Evolutionary conservation across 2,888 invertebrate species (phyloP), one percentile per base, ranked within the genome.

Genomic region (Marronus borbonicus): DNA sequence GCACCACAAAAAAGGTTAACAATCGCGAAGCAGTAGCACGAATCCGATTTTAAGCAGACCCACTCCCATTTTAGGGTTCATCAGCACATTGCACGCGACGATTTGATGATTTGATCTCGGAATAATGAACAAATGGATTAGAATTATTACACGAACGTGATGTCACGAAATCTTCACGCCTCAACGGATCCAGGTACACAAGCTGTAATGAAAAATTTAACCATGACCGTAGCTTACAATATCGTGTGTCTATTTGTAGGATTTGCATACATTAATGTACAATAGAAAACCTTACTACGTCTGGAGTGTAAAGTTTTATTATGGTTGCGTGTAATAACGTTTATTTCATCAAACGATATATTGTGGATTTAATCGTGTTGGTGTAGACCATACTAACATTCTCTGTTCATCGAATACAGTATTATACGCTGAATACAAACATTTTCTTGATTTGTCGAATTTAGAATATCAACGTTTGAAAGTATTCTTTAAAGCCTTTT

Each of bases 31-130:
- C 62, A 28, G 60, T 60, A 60, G 60, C 12, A 20, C 31, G 28
- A 28, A 31, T 36, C 31, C 31, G 62, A 31, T 20, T 72, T 72
- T 72, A 72, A 58, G 39, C 31, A 7, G 20, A 60, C 28, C 72
- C 72, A 50, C 72, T 72, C 72, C 72, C 72, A 72, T 72, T 72
- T 72, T 58, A 72, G 58, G 72, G 72, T 72, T 72, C 72, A 72
- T 72, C 72, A 49, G 62, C 24, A 62, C 10, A 49, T 20, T 10
- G 58, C 49, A 68, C 10, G 55, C 55, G 17, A 58, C 17, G 55
- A 55, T 55, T 55, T 20, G 55, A 68, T 72, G 39, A 58, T 58
- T 58, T 20, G 36, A 55, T 72, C 72, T 36, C 10, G 58, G 39
- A 72, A 72, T 72, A 58, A 72, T 72, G 36, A 58, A 60, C 50